Evolutionary conservation across 1,140 invertebrate species (phyloP), one percentile per base, ranked within the genome.

Genomic region (Zaprionus gabonicus): DNA sequence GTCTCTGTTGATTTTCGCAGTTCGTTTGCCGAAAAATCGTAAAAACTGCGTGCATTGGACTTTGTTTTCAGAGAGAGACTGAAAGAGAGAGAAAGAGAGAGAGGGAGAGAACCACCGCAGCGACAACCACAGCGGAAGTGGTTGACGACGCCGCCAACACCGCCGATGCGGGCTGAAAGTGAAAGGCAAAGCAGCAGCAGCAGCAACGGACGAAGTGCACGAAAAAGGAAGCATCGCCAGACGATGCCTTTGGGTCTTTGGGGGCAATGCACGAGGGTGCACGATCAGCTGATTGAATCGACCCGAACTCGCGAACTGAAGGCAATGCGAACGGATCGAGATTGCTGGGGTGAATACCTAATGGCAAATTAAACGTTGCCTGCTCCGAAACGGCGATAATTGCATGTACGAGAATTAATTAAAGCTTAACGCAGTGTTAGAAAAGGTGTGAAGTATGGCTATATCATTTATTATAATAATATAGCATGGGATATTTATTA

Each of bases 161-260:
- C 76, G 36, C 7, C 46, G 46, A 51, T 25, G 46, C 12, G 20
- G 60, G 68, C 78, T 62, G 83, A 87, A 88, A 87, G 83, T 87
- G 84, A 87, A 87, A 87, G 83, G 83, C 60, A 49, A 69, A 51
- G 49, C 44, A 70, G 70, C 71, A 81, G 77, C 74, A 51, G 49
- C 44, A 70, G 70, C 71, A 81, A 73, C 74, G 17, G 12, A 60
- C 67, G 71, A 23, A 23, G 23, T 23, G 23, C 23, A 23, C 23
- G 23, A 23, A 23, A 23, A 23, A 85, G 82, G 83, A 86, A 87
- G 77, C 46, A 5, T 51, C 4, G 23, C 20, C 46, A 13, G 46
- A 20, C 41, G 20, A 13, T 44, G 38, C 28, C 46, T 65, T 51
- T 25, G 60, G 41, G 15, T 27, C 27, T 5, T 20, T 36, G 69